phyloP scores from a whole-genome alignment of 2,888 invertebrate species.

The Pammene aurita region DNA sequence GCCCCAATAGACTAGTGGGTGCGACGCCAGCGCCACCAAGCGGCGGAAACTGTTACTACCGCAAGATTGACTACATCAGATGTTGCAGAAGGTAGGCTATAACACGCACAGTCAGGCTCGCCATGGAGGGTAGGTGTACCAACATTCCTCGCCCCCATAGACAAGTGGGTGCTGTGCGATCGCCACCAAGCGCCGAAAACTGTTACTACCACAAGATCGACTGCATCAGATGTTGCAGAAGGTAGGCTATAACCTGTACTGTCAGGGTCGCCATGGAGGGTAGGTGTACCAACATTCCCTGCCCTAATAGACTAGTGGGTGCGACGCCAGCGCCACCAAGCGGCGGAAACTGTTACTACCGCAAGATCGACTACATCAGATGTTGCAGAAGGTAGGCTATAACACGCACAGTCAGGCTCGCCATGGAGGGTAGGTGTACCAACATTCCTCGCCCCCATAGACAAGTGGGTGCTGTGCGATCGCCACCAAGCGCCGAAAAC shows the following conservation, averaged over 20 bases:
- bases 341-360: constrained; percentile 90
- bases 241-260: constrained; percentile 49
- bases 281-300: constrained; percentile 92
- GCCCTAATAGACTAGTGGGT: constrained; percentile 98
- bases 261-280: too few species aligned
- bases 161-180: constrained; percentile 95
- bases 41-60: constrained; percentile 90
- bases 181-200: constrained; percentile 88
- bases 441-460: constrained; percentile 97
- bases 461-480: constrained; percentile 94
- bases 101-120: too few species aligned
- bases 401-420: too few species aligned
- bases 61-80: constrained; percentile 93
- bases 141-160: constrained; percentile 97
- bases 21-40: constrained; percentile 89
- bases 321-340: constrained; percentile 89
- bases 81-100: constrained; percentile 85
- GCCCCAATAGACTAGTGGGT: constrained; percentile 98
- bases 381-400: constrained; percentile 85
- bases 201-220: constrained; percentile 93
- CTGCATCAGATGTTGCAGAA: constrained; percentile 91
- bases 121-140: too few species aligned
- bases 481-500: constrained; percentile 88
- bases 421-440: too few species aligned
- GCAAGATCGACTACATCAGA: constrained; percentile 93